Evolutionary conservation across 2,888 invertebrate species (phyloP).

Genomic region (Hemaris fuciformis): DNA sequence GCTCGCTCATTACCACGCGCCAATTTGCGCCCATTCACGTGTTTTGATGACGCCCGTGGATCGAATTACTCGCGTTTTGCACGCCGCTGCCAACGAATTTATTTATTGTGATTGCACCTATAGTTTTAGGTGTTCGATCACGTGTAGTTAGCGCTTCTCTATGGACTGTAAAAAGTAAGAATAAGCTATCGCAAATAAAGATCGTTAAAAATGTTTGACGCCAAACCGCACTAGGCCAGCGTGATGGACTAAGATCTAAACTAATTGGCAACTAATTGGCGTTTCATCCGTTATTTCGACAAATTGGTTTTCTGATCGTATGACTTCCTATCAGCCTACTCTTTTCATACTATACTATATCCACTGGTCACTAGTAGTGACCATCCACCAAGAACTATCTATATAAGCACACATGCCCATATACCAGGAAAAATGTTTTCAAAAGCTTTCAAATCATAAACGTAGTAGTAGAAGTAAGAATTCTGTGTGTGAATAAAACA

Average conservation of each 20-base stretch:
- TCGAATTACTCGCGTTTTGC: constrained; percentile 6
- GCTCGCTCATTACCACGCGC: constrained; percentile 27
- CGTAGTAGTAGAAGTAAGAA: neutral
- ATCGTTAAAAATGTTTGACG: neutral
- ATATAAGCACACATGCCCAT: too few relatives aligned
- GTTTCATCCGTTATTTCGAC: too few relatives aligned
- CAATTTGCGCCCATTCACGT: constrained; percentile 32
- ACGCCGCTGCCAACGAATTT: neutral
- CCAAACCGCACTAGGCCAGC: neutral
- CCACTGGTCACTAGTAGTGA: too few relatives aligned
- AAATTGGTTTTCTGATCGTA: too few relatives aligned
- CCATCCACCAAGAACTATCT: too few relatives aligned
- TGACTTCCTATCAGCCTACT: too few relatives aligned
- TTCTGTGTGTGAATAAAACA: neutral
- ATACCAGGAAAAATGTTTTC: too few relatives aligned
- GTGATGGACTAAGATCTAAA: too few relatives aligned
- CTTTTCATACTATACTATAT: too few relatives aligned
- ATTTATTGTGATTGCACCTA: constrained; percentile 2
- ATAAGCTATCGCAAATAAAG: neutral
- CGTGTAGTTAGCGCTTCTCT: neutral
- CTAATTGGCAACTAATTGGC: too few relatives aligned
- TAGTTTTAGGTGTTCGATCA: constrained; percentile 5
- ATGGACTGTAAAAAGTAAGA: neutral
- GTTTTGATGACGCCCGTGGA: neutral
- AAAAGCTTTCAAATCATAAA: neutral